Base-by-base conservation (phyloP, 2,113 vertebrate genomes). In the Chloebia gouldiae region DNA sequence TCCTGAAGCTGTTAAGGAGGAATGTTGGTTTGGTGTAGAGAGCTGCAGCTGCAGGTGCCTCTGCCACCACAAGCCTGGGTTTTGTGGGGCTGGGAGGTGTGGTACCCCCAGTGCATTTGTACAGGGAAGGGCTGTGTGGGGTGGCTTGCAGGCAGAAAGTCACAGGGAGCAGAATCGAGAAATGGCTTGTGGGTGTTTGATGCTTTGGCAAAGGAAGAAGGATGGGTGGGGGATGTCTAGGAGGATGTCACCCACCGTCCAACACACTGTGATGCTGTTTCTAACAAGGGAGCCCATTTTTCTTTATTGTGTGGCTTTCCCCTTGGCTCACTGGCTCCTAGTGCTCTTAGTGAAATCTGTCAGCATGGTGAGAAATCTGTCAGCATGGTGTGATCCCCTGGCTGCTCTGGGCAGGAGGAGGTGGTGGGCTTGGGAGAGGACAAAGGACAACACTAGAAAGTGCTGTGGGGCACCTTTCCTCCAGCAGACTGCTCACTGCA, bases 291-390 rank as follows among this genome's bases (percentile, higher is more conserved):
- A 82, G 28, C n/a, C 31, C 50, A 20, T 69, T 89, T 73, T 45
- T 13, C 33, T 69, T 71, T 45, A 18, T 42, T 54, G 9, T 6
- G 0, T 24, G 39, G 22, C 86, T 78, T 81, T 91, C 31, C 27
- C n/a, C 24, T 63, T 64, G 39, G 16, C 63, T 90, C 17, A 1
- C n/a, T 31, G 17, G 33, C 35, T 75, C 51, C 44, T 63, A 9
- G 45, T 20, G 30, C 44, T 70, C 65, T 66, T 40, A 12, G 33
- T 25, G 66, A 54, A 88, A 80, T 45, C 57, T 73, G 57, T 9
- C 37, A 15, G 31, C 2, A 6, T 3, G 3, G 24, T 23, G 65
- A 0, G 0, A 56, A 61, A 77, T 50, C 35, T 40, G 22, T 40
- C 57, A 42, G 75, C 31, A 15, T 3, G 3, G 17, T 33, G 65